These are phyloP conservation scores for Scylla paramamosain DNA, from an alignment of 1,140 invertebrate species.

Conservation along the genomic window DNA sequence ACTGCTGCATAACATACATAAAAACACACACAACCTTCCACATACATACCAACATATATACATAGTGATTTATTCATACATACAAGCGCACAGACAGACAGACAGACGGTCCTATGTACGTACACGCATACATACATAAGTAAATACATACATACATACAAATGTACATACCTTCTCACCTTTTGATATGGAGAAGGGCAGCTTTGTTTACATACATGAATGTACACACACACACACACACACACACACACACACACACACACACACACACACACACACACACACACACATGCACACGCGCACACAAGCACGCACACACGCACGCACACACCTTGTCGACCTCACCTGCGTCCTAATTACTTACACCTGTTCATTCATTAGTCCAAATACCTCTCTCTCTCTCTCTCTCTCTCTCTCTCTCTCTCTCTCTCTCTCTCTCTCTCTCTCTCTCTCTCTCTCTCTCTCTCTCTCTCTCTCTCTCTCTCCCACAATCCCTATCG, in stretches of 20 bases:
- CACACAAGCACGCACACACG: background rate
- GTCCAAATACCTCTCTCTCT: background rate
- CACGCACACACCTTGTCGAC: too few relatives aligned
- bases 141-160: slow-evolving; percentile 37
- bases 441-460: background rate
- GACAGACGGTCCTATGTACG: background rate
- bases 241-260: too few relatives aligned
- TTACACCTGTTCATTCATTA: background rate
- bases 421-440: slow-evolving; percentile 29
- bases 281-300: too few relatives aligned
- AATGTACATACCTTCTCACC: background rate
- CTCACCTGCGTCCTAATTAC: too few relatives aligned
- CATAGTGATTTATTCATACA: background rate
- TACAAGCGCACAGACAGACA: slow-evolving; percentile 12
- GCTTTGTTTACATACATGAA: too few relatives aligned
- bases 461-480: background rate
- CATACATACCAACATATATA: too few relatives aligned
- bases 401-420: slow-evolving; percentile 29
- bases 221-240: too few relatives aligned
- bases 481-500: background rate
- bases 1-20: background rate
- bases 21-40: background rate
- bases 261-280: too few relatives aligned
- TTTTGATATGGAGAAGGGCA: too few relatives aligned
- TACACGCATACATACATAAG: slow-evolving; percentile 34